A percentile compares a stretch with the other conserved stretches of the same genome.
These are phyloP conservation scores for Lutraria rhynchaena DNA, from an alignment of 1,140 invertebrate species.

Conservation along the genomic window DNA sequence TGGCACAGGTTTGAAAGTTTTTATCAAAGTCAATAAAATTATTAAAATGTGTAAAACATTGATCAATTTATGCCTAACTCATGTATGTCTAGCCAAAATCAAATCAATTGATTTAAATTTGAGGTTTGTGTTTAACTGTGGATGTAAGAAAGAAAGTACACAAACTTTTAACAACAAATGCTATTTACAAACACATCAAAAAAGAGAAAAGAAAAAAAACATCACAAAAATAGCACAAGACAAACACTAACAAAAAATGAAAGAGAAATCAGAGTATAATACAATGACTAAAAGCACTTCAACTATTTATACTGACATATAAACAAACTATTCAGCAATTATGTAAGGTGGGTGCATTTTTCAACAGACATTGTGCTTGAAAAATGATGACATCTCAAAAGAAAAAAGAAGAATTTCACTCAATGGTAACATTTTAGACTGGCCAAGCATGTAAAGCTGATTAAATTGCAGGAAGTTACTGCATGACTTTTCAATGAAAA, in stretches of 20 bases:
- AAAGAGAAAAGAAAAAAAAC: conserved; percentile 11
- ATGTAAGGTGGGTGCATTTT: not conserved
- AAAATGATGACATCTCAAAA: conserved; percentile 27
- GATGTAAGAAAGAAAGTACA: not conserved
- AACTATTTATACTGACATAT: not conserved
- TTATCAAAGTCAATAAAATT: too few species aligned
- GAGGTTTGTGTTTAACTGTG: too few species aligned
- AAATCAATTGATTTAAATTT: too few species aligned
- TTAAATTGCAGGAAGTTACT: too few species aligned
- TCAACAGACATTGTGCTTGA: conserved; percentile 8
- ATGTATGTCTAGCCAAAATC: too few species aligned
- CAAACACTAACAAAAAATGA: conserved; percentile 2
- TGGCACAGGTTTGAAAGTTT: too few species aligned
- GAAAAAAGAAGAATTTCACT: too few species aligned
- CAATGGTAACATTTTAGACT: not conserved
- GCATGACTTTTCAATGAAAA: too few species aligned
- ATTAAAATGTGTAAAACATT: too few species aligned
- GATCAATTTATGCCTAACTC: too few species aligned
- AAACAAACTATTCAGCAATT: too few species aligned
- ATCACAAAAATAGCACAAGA: conserved; percentile 12
- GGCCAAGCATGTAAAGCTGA: not conserved
- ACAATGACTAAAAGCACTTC: conserved; percentile 13
- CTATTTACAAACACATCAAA: conserved; percentile 10
- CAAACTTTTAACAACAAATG: not conserved
- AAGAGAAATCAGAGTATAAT: conserved; percentile 14